phyloP scores from a whole-genome alignment of 2,113 vertebrate genomes.

The Centrocercus urophasianus region DNA sequence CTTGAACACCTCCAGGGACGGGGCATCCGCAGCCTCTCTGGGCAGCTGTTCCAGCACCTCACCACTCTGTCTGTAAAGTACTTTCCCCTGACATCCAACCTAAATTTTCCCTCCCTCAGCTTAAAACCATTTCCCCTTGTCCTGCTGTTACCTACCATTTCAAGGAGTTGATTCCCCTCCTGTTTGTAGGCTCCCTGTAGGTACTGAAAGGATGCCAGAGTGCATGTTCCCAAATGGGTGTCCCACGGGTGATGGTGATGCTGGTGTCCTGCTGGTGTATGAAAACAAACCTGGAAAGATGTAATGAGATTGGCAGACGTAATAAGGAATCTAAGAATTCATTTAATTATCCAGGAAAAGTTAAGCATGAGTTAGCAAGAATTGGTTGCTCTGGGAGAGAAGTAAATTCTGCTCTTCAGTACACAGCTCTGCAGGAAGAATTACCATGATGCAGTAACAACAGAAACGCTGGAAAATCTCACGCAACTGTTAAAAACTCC shows the following conservation, averaged over 20 bases:
- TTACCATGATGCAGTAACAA: not conserved
- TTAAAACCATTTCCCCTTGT: too few species aligned
- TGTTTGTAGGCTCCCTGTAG: too few species aligned
- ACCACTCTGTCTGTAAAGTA: too few species aligned
- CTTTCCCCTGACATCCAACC: too few species aligned
- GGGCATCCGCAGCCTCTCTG: too few species aligned
- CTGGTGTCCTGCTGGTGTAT: not conserved
- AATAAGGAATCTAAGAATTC: not conserved
- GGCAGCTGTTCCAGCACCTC: too few species aligned
- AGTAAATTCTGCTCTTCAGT: not conserved
- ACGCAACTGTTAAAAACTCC: constrained; percentile 17
- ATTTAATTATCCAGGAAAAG: not conserved
- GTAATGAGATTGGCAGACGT: not conserved
- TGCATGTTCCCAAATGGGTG: not conserved
- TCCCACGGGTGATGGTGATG: not conserved
- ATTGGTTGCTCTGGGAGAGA: constrained; percentile 10
- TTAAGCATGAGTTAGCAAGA: constrained; percentile 21
- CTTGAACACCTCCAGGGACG: too few species aligned
- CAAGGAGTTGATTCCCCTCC: too few species aligned
- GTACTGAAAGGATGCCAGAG: not conserved
- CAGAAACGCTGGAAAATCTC: not conserved
- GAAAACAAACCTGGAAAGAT: not conserved
- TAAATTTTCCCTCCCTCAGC: too few species aligned
- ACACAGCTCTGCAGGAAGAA: constrained; percentile 36
- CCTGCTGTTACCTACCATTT: too few species aligned